A percentile compares a stretch with the other conserved stretches of the same genome.
Evolutionary conservation across 2,888 invertebrate species (phyloP).

Genomic region (Oligia latruncula): DNA sequence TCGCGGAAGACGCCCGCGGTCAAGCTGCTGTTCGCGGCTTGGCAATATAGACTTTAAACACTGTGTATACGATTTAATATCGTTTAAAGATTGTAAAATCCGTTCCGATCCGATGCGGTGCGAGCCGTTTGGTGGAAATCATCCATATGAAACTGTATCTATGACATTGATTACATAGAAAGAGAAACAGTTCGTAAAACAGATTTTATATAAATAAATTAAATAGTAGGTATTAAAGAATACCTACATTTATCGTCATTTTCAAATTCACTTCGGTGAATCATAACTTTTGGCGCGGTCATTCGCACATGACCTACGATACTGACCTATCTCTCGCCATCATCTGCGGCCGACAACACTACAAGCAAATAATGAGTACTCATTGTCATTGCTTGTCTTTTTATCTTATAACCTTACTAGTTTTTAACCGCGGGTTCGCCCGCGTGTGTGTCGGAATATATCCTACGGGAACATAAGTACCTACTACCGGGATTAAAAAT

Average conservation of each 20-base stretch:
- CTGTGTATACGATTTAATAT: no score
- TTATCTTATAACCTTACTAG: neutral
- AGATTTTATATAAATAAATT: neutral
- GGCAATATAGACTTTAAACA: no score
- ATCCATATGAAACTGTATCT: neutral
- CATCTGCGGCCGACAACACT: slow-evolving; percentile 40
- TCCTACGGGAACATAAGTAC: no score
- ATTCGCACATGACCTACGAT: slow-evolving; percentile 41
- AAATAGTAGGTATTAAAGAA: neutral
- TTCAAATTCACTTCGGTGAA: slow-evolving; percentile 34
- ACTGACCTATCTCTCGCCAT: slow-evolving; percentile 17
- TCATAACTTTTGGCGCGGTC: slow-evolving; percentile 2
- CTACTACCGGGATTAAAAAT: no score
- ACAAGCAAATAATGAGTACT: slow-evolving; percentile 16
- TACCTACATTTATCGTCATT: neutral
- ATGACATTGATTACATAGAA: neutral
- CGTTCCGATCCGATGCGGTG: no score
- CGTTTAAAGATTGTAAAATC: no score
- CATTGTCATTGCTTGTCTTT: neutral
- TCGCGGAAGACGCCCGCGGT: no score
- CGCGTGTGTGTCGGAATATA: no score
- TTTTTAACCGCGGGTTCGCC: neutral
- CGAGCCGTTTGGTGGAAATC: no score
- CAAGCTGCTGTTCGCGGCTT: no score
- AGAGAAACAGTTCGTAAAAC: neutral